Base-by-base conservation (phyloP, 2,888 invertebrate species). In the Clusia tigrina region DNA sequence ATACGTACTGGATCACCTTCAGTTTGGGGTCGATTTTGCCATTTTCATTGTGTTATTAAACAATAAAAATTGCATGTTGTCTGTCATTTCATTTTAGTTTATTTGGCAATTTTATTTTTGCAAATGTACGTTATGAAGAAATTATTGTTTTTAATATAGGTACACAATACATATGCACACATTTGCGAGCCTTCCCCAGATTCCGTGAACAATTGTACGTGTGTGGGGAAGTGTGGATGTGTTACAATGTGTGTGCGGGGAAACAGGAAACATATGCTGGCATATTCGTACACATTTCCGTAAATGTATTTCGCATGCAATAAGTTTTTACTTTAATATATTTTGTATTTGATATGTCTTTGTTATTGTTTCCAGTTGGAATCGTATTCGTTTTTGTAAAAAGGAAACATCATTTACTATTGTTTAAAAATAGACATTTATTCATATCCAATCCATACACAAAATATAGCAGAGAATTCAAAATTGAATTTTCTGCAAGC, bases 121-220 rank as follows among this genome's bases (percentile, higher is more conserved):
- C n/a, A 42, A 42, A 42, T 42, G 42, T 42, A n/a, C 42, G 42
- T 42, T 42, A 42, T 42, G 42, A 15, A 15, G 42, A n/a, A 42
- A 42, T 42, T 42, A 42, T 42, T 6, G 42, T 42, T 42, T 42
- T 42, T 42, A 42, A 42, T 42, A 42, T 42, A 42, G 42, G n/a
- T 3, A 42, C 10, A 61, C 55, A 57, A 22, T 15, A 52, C 37
- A 17, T 15, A 22, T 20, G n/a, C 23, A 58, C 52, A 32, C n/a
- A 32, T 26, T 22, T n/a, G 37, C 52, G n/a, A 3, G 51, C 17
- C 18, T 3, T 15, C 37, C 15, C 15, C 25, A 48, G 5, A 2
- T 17, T 3, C 10, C 23, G 17, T 54, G 20, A 42, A 56, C 37
- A 42, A 22, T 18, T 38, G 37, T 24, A 56, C 23, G 15, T 42